Evolutionary conservation across 2,888 invertebrate species (phyloP).

Genomic region (Cloeon dipterum): DNA sequence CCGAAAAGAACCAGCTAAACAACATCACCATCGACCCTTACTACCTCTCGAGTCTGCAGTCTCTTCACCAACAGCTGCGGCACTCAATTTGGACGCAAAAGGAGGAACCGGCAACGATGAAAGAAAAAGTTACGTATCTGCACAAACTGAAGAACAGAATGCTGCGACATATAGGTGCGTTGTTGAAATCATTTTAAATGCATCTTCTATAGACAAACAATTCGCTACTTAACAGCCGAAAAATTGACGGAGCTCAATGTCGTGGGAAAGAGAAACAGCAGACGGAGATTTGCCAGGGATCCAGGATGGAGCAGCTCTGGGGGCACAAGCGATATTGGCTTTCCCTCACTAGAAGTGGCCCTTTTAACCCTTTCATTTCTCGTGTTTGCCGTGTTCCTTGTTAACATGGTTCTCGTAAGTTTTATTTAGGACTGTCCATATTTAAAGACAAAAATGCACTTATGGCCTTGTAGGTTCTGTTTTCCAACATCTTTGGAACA

Average conservation of each 20-base stretch:
- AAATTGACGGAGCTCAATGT: slow-evolving; percentile 22
- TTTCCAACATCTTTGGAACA: neutral
- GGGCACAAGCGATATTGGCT: slow-evolving; percentile 24
- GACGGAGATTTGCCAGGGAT: slow-evolving; percentile 21
- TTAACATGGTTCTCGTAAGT: slow-evolving; percentile 58
- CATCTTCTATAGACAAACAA: slow-evolving; percentile 1
- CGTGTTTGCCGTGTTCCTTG: slow-evolving; percentile 63
- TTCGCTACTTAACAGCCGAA: slow-evolving; percentile 13
- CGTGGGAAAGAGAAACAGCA: slow-evolving; percentile 8
- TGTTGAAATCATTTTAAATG: slow-evolving; percentile 4
- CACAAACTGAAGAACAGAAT: slow-evolving; percentile 31
- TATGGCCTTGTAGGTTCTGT: neutral
- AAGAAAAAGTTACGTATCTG: slow-evolving; percentile 32
- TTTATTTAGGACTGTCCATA: neutral
- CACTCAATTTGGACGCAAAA: neutral
- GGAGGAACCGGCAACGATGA: slow-evolving; percentile 20
- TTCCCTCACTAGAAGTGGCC: slow-evolving; percentile 59
- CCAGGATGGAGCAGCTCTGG: slow-evolving; percentile 14
- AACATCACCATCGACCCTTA: neutral
- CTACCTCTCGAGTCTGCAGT: neutral
- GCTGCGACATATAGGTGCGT: slow-evolving; percentile 40
- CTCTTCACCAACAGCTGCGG: neutral
- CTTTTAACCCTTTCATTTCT: slow-evolving; percentile 64
- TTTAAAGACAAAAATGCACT: neutral
- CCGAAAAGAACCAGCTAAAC: neutral